Conservation (phyloP, 1,140 invertebrate species). For the Ceratoteleas bidentatus region DNA sequence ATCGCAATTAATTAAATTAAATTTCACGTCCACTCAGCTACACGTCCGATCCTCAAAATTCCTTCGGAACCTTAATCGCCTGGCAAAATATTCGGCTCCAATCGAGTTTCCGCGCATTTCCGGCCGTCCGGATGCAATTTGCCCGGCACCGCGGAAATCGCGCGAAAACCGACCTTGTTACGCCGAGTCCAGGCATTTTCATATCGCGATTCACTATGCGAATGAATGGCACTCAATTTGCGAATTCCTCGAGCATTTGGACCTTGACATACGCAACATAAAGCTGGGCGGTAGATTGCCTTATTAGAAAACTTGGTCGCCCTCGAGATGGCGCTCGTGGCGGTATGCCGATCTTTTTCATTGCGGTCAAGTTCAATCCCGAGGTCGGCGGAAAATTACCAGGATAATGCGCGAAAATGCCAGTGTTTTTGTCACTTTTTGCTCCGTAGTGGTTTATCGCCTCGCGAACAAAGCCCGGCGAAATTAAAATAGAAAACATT, state of each 20-base stretch:
- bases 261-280: conserved; percentile 21
- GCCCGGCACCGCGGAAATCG: no score
- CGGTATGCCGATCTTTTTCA: not conserved
- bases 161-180: no score
- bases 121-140: no score
- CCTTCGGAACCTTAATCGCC: no score
- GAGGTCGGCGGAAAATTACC: conserved; percentile 1
- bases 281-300: conserved; percentile 28
- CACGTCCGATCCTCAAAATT: no score
- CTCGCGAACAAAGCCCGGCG: conserved; percentile 7
- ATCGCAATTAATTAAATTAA: no score
- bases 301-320: conserved; percentile 33
- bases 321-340: not conserved
- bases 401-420: no score
- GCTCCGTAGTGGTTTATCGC: conserved; percentile 17
- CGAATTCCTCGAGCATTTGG: conserved; percentile 14
- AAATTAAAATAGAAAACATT: conserved; percentile 44
- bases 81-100: no score
- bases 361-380: conserved; percentile 59
- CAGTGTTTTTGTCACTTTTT: not conserved
- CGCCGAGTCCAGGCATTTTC: no score
- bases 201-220: not conserved
- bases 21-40: no score
- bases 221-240: conserved; percentile 19
- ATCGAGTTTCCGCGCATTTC: no score